A percentile compares a stretch with the other conserved stretches of the same genome.
phyloP scores from a whole-genome alignment of 2,888 invertebrate genomes.

The Alviniconcha strummeri region DNA sequence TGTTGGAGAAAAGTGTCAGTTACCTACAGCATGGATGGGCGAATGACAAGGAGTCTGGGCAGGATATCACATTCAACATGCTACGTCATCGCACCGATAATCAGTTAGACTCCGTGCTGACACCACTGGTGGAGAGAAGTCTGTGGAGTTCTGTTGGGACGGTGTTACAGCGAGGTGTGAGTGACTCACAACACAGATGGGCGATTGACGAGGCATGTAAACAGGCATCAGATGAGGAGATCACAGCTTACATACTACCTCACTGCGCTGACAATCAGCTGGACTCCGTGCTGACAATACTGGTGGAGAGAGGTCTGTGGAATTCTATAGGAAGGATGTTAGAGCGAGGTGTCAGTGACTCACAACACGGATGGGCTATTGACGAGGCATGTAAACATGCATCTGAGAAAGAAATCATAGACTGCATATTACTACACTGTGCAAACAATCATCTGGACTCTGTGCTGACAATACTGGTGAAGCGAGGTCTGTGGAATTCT shows the following conservation, averaged over 20 bases:
- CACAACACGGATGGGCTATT: slow-evolving; percentile 6
- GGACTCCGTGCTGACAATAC: neutral
- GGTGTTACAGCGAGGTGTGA: too few species aligned
- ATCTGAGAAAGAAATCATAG: neutral
- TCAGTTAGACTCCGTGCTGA: neutral
- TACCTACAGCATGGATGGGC: too few species aligned
- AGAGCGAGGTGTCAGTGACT: neutral
- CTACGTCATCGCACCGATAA: too few species aligned
- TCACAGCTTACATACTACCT: neutral
- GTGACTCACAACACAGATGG: neutral
- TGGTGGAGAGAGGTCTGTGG: neutral
- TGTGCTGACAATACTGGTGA: neutral
- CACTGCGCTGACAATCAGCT: neutral
- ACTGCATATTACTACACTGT: neutral
- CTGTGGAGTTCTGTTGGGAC: too few species aligned
- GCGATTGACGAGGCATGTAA: neutral
- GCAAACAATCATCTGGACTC: neutral
- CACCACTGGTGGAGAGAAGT: neutral
- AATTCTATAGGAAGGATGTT: neutral
- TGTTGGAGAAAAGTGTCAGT: too few species aligned
- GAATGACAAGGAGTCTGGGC: too few species aligned
- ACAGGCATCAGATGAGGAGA: neutral
- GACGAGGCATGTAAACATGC: neutral
- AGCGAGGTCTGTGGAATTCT: neutral
- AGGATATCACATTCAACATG: too few species aligned